These are phyloP conservation scores for Oryzias dopingdopingensis DNA, from an alignment of 2,797 vertebrate species.

Conservation along the genomic window DNA sequence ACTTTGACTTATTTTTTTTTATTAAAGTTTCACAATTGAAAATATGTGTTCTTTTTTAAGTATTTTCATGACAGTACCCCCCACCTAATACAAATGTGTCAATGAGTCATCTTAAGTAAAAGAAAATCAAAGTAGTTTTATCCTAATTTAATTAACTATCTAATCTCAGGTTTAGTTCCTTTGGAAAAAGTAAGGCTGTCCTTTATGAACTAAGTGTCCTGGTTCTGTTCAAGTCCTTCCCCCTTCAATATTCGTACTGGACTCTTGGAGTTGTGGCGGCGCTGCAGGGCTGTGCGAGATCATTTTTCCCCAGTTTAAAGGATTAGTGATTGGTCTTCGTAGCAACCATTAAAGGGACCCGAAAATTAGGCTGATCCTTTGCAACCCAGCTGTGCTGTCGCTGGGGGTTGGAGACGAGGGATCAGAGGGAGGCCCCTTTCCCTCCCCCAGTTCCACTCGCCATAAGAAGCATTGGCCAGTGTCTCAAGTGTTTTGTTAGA, in stretches of 20 bases:
- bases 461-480: conserved; percentile 54
- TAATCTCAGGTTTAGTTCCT: conserved; percentile 66
- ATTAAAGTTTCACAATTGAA: too few species aligned
- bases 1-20: too few species aligned
- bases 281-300: conserved; percentile 63
- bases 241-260: conserved; percentile 49
- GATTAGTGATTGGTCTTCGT: conserved; percentile 75
- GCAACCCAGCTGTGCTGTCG: conserved; percentile 70
- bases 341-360: conserved; percentile 71
- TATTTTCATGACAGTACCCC: too few species aligned
- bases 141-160: conserved; percentile 52
- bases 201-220: conserved; percentile 50
- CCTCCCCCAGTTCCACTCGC: conserved; percentile 31
- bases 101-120: not conserved
- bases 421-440: conserved; percentile 56
- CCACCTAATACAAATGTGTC: too few species aligned
- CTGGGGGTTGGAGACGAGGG: conserved; percentile 60
- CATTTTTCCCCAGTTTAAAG: conserved; percentile 72
- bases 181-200: conserved; percentile 47
- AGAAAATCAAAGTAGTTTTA: conserved; percentile 17
- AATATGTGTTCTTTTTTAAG: too few species aligned
- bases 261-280: conserved; percentile 55
- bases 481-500: conserved; percentile 56
- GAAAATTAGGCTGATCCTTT: conserved; percentile 78
- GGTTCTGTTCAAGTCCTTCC: conserved; percentile 41